phyloP scores from a whole-genome alignment of 2,113 vertebrate genomes.

The Bambusicola thoracicus region DNA sequence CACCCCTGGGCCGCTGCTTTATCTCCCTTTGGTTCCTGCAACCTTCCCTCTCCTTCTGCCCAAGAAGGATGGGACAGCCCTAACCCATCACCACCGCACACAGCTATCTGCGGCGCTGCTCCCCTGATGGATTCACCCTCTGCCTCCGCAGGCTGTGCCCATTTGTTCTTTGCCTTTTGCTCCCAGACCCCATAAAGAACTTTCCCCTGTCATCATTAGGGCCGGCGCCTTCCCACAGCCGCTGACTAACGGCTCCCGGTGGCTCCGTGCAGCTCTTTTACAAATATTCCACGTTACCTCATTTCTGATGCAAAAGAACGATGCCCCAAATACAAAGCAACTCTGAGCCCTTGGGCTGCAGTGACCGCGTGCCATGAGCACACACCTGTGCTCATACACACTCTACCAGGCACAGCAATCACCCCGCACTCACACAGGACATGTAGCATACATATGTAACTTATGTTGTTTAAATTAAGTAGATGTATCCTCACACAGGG shows the following conservation, averaged over 20 bases:
- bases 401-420: not conserved
- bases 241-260: not conserved
- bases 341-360: not conserved
- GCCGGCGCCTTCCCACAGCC: not conserved
- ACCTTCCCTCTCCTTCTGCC: not conserved
- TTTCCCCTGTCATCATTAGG: slow-evolving; percentile 38
- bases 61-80: slow-evolving; percentile 5
- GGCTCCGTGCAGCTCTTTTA: not conserved
- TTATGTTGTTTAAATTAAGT: not conserved
- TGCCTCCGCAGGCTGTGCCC: not conserved
- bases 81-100: not conserved
- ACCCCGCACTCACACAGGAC: not conserved
- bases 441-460: no score
- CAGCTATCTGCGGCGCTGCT: not conserved
- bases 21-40: not conserved
- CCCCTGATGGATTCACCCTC: slow-evolving; percentile 5
- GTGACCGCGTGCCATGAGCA: not conserved
- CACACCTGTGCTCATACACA: not conserved
- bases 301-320: slow-evolving; percentile 13
- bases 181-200: slow-evolving; percentile 26
- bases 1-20: fast-evolving
- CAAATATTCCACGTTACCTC: not conserved
- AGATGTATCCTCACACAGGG: not conserved
- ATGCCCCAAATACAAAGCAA: not conserved
- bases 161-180: slow-evolving; percentile 52